Percentiles rank a stretch among this genome's conserved stretches.
Evolutionary conservation across 1,140 invertebrate species (phyloP).

Genomic region (Drosophila oshimai): DNA sequence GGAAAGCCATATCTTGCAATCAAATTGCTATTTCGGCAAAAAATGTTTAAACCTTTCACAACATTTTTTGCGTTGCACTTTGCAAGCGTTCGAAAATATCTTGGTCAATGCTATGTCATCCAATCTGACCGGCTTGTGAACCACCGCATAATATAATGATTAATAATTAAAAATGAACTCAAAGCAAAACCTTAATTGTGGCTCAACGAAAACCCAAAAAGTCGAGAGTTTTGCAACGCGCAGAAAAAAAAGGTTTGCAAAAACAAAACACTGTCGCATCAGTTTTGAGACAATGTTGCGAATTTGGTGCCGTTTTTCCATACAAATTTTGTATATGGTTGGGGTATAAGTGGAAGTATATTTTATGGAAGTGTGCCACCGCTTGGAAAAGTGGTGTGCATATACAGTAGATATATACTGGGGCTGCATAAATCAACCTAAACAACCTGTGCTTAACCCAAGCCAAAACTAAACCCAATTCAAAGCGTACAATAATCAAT

Average conservation of each 20-base stretch:
- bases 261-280: conserved; percentile 31
- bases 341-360: too few species aligned
- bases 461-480: conserved; percentile 40
- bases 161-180: conserved; percentile 62
- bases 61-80: conserved; percentile 20
- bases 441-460: background rate
- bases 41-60: conserved; percentile 25
- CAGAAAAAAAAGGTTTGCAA: conserved; percentile 41
- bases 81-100: conserved; percentile 3
- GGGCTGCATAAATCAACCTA: conserved; percentile 39
- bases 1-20: too few species aligned
- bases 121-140: conserved; percentile 3
- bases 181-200: conserved; percentile 44
- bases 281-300: conserved; percentile 49
- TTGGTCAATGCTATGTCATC: conserved; percentile 44
- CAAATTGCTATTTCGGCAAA: background rate
- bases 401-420: background rate
- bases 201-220: conserved; percentile 27
- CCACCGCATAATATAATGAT: conserved; percentile 47
- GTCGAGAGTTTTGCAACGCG: conserved; percentile 38
- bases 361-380: background rate
- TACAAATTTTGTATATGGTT: conserved; percentile 13
- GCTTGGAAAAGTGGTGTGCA: background rate
- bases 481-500: conserved; percentile 33
- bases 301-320: conserved; percentile 30